Evolutionary conservation across 2,113 vertebrate genomes (phyloP).

Genomic region (Chamaetylas fuelleborni): DNA sequence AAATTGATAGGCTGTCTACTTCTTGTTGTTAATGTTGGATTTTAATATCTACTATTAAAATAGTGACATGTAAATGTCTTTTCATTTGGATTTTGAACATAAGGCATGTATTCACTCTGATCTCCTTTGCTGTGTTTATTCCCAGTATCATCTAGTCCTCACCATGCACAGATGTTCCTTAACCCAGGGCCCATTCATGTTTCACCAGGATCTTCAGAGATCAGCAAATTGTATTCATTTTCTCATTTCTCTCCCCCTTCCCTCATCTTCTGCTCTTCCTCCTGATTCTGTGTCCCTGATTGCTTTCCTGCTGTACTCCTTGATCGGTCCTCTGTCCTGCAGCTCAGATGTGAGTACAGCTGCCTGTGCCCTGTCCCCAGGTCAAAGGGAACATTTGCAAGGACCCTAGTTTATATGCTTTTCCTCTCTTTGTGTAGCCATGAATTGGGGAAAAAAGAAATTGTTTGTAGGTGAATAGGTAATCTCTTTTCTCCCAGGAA

Average conservation of each 20-base stretch:
- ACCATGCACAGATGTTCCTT: background rate
- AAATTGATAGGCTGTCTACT: background rate
- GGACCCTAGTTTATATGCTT: background rate
- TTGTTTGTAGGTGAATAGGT: background rate
- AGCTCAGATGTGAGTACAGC: background rate
- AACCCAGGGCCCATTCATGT: background rate
- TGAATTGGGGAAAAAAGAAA: background rate
- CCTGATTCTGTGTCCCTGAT: background rate
- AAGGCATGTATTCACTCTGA: background rate
- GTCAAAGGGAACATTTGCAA: background rate
- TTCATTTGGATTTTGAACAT: background rate
- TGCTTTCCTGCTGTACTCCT: background rate
- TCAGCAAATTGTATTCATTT: background rate
- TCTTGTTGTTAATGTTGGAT: background rate
- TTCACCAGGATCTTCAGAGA: background rate
- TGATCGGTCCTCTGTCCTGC: background rate
- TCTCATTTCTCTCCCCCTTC: background rate
- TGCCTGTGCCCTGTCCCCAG: background rate
- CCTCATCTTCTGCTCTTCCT: background rate
- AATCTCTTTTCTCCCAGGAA: background rate
- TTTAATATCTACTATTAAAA: background rate
- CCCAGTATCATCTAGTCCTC: background rate
- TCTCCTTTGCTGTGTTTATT: background rate
- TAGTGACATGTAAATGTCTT: background rate
- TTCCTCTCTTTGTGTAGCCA: background rate